Evolutionary conservation across 1,140 invertebrate species (phyloP), one percentile per base, ranked within the genome.

Genomic region (Papilio polytes): DNA sequence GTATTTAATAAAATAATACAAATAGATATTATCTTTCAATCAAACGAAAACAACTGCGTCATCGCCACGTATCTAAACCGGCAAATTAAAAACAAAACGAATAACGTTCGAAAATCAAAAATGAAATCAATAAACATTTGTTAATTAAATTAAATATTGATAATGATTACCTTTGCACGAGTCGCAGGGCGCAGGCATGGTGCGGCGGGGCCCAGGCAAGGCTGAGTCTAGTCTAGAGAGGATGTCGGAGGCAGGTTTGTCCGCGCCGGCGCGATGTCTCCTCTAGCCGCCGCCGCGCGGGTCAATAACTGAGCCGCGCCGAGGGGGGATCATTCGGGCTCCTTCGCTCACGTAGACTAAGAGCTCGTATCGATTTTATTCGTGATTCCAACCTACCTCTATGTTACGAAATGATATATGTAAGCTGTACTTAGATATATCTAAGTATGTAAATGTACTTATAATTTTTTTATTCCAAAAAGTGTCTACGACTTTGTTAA

Each of bases 281-380:
- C 83, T 85, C 86, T 86, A 88, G 79, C 26, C 63, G 63, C 81
- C 80, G 76, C 63, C 72, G 70, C 77, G 56, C 91, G 88, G 93
- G 92, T 94, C 93, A 93, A 94, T 94, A 94, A 92, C 93, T 94
- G 92, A 88, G 89, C 77, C 81, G 82, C 79, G 85, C 82, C 82
- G 85, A 84, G 87, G 85, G 88, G 90, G 88, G 85, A 90, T 89
- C 87, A 80, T 84, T 87, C 85, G 84, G 51, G 82, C 82, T 85
- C 85, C 81, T 82, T 80, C 74, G 59, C 84, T 83, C 77, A 78
- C 72, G 56, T 85, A 87, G 81, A 15, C 83, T 44, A 81, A 80
- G 86, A 85, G 87, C 76, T 31, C 56, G 46, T 81, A 44, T 78
- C 20, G 74, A 78, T 81, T 80, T 59, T 63, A 9, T 44, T 4